phyloP scores from a whole-genome alignment of 2,888 invertebrate species.

The Latrodectus hesperus region DNA sequence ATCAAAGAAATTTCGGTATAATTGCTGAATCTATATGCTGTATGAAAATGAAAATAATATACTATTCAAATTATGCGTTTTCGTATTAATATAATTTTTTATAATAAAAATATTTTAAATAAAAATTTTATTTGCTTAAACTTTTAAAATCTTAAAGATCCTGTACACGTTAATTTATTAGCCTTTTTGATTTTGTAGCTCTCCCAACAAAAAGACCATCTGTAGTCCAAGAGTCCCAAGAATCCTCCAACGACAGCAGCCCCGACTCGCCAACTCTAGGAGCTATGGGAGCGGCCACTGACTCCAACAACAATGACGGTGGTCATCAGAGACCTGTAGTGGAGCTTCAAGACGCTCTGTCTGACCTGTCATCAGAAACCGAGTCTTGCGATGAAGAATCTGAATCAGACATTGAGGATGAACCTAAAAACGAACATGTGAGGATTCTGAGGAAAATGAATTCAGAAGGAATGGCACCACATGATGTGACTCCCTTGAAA shows the following conservation, averaged over 20 bases:
- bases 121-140: no score
- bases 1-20: no score
- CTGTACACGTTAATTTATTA: no score
- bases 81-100: no score
- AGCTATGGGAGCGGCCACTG: slow-evolving; percentile 48
- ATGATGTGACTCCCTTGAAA: slow-evolving; percentile 48
- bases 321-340: slow-evolving; percentile 23
- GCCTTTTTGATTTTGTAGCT: slow-evolving; percentile 1
- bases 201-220: slow-evolving; percentile 24
- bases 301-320: slow-evolving; percentile 53
- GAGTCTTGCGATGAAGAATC: slow-evolving; percentile 25
- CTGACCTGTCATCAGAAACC: slow-evolving; percentile 26
- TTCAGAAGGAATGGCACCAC: slow-evolving; percentile 40
- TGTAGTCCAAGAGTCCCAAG: slow-evolving; percentile 29
- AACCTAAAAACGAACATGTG: slow-evolving; percentile 43
- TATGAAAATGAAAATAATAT: no score
- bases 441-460: slow-evolving; percentile 56
- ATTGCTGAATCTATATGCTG: no score
- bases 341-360: slow-evolving; percentile 9
- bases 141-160: no score
- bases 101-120: no score
- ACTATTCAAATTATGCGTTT: no score
- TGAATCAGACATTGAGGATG: slow-evolving; percentile 3
- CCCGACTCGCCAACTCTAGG: slow-evolving; percentile 27
- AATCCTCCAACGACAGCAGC: slow-evolving; percentile 24